phyloP scores from a whole-genome alignment of 2,113 vertebrate genomes.

The Istiophorus platypterus region DNA sequence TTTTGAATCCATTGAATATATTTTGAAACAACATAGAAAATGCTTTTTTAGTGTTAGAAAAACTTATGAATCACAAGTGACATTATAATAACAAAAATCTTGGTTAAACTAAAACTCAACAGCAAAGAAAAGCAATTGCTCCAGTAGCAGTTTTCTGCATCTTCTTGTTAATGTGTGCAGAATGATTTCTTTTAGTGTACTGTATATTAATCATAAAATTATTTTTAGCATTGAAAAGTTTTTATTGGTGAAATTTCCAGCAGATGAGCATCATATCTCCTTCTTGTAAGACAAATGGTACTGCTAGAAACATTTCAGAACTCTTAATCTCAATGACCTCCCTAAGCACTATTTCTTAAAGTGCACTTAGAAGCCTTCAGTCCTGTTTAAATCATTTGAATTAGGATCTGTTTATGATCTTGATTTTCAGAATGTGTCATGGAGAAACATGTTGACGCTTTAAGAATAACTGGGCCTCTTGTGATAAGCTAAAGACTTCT shows the following conservation, averaged over 20 bases:
- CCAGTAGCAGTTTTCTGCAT: background rate
- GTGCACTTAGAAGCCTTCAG: background rate
- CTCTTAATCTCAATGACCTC: background rate
- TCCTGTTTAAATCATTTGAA: constrained; percentile 13
- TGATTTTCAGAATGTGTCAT: constrained; percentile 25
- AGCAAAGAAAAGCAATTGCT: too few relatives aligned
- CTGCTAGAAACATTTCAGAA: constrained; percentile 9
- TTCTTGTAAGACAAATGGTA: background rate
- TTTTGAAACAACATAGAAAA: background rate
- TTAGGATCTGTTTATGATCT: constrained; percentile 13
- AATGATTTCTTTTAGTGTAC: background rate
- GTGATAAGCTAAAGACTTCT: constrained; percentile 11
- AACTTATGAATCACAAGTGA: background rate
- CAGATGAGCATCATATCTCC: constrained; percentile 1
- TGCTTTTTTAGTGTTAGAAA: background rate
- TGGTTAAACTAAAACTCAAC: background rate
- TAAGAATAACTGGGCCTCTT: constrained; percentile 15
- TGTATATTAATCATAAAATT: background rate
- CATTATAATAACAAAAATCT: background rate
- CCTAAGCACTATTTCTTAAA: constrained; percentile 1
- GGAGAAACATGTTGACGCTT: constrained; percentile 17
- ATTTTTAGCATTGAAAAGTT: background rate
- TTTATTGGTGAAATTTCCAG: background rate
- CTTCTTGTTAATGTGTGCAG: background rate
- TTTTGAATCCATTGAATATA: background rate